Evolutionary conservation across 2,797 vertebrate genomes (phyloP).

Genomic region (Microctenopoma stevenorrisi): DNA sequence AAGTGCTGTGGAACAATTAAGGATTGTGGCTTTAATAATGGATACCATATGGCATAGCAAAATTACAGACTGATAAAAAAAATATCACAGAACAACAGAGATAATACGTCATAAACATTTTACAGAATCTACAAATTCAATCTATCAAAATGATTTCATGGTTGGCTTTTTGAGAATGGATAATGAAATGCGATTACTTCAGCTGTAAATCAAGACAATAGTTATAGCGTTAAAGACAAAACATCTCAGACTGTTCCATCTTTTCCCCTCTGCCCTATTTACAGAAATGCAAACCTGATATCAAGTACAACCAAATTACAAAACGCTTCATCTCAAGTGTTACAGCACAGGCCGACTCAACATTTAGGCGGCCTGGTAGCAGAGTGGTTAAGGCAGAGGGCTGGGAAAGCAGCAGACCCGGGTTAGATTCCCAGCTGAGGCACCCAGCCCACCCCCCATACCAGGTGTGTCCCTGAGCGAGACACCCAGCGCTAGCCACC

Average conservation of each 20-base stretch:
- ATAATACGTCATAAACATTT: slow-evolving; percentile 74
- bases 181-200: slow-evolving; percentile 57
- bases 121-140: slow-evolving; percentile 77
- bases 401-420: too few relatives aligned
- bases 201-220: slow-evolving; percentile 77
- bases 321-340: slow-evolving; percentile 61
- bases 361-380: too few relatives aligned
- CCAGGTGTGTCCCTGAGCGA: too few relatives aligned
- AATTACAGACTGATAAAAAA: slow-evolving; percentile 65
- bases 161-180: slow-evolving; percentile 44
- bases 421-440: too few relatives aligned
- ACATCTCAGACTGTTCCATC: slow-evolving; percentile 54
- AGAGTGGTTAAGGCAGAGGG: too few relatives aligned
- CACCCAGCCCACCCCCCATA: too few relatives aligned
- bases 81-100: slow-evolving; percentile 76
- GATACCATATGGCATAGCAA: slow-evolving; percentile 49
- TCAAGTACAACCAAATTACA: slow-evolving; percentile 78
- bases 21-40: slow-evolving; percentile 53
- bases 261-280: slow-evolving; percentile 60
- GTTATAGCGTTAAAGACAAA: slow-evolving; percentile 71
- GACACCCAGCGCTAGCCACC: too few relatives aligned
- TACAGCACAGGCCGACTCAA: slow-evolving; percentile 67
- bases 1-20: slow-evolving; percentile 44
- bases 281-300: slow-evolving; percentile 83
- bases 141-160: slow-evolving; percentile 72